Evolutionary conservation across 2,113 vertebrate genomes (phyloP).

Genomic region (Anser cygnoides): DNA sequence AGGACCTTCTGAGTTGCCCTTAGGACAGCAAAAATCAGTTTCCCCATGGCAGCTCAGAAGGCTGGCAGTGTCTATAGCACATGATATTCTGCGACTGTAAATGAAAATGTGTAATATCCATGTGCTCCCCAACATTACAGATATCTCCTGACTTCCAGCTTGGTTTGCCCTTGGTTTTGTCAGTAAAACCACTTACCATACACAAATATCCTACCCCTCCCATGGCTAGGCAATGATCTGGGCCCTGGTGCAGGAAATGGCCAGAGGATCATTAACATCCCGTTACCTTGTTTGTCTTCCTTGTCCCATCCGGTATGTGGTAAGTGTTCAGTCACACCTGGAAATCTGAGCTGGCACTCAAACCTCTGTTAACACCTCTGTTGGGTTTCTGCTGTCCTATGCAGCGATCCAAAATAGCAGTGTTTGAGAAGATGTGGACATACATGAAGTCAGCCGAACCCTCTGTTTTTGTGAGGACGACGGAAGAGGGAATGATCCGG

Average conservation of each 20-base stretch:
- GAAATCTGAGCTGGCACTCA: conserved; percentile 41
- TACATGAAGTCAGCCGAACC: conserved; percentile 99
- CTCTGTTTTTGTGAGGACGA: conserved; percentile 97
- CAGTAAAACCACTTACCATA: not conserved
- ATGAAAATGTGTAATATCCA: not conserved
- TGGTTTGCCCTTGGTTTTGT: conserved; percentile 10
- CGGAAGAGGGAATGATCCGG: conserved; percentile 94
- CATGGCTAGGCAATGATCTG: not conserved
- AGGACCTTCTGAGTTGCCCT: not conserved
- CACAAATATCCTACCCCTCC: not conserved
- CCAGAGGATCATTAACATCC: not conserved
- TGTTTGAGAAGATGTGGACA: conserved; percentile 99
- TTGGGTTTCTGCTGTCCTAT: conserved; percentile 65
- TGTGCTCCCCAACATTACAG: not conserved
- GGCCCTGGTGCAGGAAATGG: not conserved
- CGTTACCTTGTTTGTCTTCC: not conserved
- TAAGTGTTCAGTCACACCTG: conserved; percentile 23
- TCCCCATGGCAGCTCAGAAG: not conserved
- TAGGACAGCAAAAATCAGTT: not conserved
- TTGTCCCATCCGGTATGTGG: not conserved
- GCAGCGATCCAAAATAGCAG: conserved; percentile 97
- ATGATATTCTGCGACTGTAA: conserved; percentile 11
- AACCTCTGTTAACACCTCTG: not conserved
- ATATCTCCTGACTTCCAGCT: conserved; percentile 16
- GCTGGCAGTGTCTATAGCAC: not conserved